Evolutionary conservation across 2,113 vertebrate species (phyloP), one percentile per base, ranked within the genome.

Genomic region (Cyanistes caeruleus): DNA sequence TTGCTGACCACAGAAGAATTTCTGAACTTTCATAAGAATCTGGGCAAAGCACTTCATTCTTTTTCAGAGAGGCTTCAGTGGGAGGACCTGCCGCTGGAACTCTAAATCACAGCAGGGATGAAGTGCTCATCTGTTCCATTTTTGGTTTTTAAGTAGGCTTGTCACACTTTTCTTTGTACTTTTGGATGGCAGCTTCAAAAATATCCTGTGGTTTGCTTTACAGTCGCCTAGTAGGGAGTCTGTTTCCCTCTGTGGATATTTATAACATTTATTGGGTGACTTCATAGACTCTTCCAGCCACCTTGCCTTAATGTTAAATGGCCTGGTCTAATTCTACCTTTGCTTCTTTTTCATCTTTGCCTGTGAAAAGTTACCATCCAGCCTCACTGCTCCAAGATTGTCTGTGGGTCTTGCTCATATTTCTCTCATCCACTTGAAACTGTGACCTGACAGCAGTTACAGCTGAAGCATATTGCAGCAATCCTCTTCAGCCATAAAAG

Each of bases 121-220:
- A 88, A 94, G 41, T 23, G 23, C 64, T 93, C 80, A 53, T 94
- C 80, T 93, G 92, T 94, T 96, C 94, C 92, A 94, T 95, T 92
- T 94, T 89, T 93, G 68, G 83, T 70, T 94, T 97, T 65, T 78
- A 94, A 93, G 80, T 85, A 88, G 76, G 62, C 76, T 93, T 72
- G 76, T 96, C 90, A 90, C 83, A 93, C 87, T 94, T 96, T 86
- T 96, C 72, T 90, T 91, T 77, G 79, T 95, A 84, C 81, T 96
- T 96, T 81, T 90, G 85, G 73, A 93, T 92, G 73, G 37, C 69
- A 89, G 73, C 86, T 96, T 96, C 64, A 90, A 88, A 95, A 96
- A 96, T 96, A 95, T 58, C 86, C 68, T 60, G 52, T 84, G 64
- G 76, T 90, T 96, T 93, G 76, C 76, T 94, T 80, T 67, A 75